These are phyloP conservation scores for Kradibia gibbosae DNA, from an alignment of 1,140 invertebrate species.

Conservation along the genomic window DNA sequence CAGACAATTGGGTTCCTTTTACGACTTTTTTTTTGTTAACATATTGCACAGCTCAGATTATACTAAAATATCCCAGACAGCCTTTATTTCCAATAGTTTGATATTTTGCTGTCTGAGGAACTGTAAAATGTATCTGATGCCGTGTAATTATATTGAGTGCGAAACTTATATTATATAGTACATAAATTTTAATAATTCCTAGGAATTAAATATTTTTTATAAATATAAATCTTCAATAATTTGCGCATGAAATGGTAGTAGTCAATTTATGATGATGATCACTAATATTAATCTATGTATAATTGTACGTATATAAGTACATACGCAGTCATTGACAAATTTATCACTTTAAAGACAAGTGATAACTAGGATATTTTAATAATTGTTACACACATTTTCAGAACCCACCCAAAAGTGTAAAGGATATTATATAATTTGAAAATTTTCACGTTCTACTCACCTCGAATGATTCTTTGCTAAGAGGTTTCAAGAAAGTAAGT, in stretches of 20 bases:
- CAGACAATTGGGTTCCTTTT: background rate
- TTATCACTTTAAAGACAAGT: background rate
- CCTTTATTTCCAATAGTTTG: conserved; percentile 52
- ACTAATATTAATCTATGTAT: too few species aligned
- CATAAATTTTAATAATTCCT: conserved; percentile 11
- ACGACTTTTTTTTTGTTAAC: background rate
- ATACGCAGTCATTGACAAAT: background rate
- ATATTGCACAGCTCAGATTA: conserved; percentile 62
- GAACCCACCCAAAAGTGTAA: conserved; percentile 60
- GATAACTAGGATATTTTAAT: background rate
- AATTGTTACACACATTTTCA: conserved; percentile 29
- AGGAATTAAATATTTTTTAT: background rate
- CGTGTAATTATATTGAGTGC: conserved; percentile 31
- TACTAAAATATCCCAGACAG: conserved; percentile 63
- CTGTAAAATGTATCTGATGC: conserved; percentile 60
- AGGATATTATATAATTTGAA: conserved; percentile 51
- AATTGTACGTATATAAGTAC: background rate
- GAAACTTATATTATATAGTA: background rate
- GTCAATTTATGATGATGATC: too few species aligned
- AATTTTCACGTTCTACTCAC: conserved; percentile 69
- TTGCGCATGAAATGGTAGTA: background rate
- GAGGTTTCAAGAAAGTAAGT: conserved; percentile 69
- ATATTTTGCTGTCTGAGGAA: conserved; percentile 63
- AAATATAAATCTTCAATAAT: background rate
- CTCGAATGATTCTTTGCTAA: conserved; percentile 67